Conservation (phyloP, 1,140 invertebrate species). For the Helicorthomorpha holstii region DNA sequence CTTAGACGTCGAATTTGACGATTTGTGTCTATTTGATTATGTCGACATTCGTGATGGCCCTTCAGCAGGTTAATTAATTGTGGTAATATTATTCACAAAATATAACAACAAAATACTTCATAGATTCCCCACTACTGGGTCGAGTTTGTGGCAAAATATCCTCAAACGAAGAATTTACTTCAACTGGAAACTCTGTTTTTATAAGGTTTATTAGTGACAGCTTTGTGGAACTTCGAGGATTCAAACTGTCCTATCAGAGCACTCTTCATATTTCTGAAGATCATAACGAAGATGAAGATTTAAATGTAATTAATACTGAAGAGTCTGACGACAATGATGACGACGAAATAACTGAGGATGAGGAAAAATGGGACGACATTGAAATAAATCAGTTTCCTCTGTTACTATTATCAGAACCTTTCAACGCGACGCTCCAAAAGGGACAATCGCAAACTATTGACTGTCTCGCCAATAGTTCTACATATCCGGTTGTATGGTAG, state of each 20-base stretch:
- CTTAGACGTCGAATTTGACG: neutral
- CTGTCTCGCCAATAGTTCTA: too few species aligned
- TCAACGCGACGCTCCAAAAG: neutral
- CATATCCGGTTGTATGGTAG: too few species aligned
- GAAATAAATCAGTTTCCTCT: neutral
- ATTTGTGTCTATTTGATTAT: neutral
- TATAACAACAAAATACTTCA: neutral
- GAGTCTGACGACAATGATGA: neutral
- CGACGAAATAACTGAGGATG: neutral
- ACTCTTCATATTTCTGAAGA: neutral
- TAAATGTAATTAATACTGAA: neutral
- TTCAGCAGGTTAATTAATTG: neutral
- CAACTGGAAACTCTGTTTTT: neutral
- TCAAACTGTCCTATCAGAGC: neutral
- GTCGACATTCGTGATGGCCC: neutral
- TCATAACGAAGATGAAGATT: neutral
- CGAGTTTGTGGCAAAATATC: neutral
- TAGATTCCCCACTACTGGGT: neutral
- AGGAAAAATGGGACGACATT: neutral
- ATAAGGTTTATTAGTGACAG: neutral
- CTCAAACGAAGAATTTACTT: neutral
- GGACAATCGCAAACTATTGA: too few species aligned
- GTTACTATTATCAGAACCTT: neutral
- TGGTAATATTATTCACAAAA: neutral
- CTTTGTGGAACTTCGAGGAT: neutral